Conservation (phyloP, 2,113 vertebrate species). For the Taxidea taxus region DNA sequence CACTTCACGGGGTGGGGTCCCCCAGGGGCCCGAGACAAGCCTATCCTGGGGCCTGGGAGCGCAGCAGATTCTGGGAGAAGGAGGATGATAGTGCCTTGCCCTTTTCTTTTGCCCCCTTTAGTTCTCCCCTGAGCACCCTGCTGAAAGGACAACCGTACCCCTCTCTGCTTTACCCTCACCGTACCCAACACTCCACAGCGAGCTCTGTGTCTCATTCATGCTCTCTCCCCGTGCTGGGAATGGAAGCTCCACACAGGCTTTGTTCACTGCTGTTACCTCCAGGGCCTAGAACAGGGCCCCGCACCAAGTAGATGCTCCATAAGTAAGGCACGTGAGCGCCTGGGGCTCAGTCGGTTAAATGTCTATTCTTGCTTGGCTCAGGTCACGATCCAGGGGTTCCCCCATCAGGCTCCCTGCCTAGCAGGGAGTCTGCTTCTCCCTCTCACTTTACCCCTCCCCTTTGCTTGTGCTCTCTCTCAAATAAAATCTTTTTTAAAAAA, state of each 20-base stretch:
- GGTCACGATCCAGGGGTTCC: too few species aligned
- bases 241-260: neutral
- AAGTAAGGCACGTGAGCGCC: neutral
- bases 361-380: neutral
- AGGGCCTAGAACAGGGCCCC: neutral
- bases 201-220: fast-evolving
- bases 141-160: neutral
- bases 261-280: neutral
- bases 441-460: too few species aligned
- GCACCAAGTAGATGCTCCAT: neutral
- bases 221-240: neutral
- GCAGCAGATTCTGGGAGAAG: neutral
- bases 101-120: neutral
- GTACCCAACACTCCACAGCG: neutral
- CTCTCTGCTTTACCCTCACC: neutral
- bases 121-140: neutral
- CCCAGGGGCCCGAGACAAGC: neutral
- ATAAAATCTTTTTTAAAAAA: too few species aligned
- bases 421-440: too few species aligned
- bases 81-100: neutral
- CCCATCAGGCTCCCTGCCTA: too few species aligned
- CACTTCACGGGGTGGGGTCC: neutral
- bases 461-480: too few species aligned
- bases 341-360: neutral
- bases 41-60: neutral